Base-by-base conservation (phyloP, 1,140 invertebrate species). In the Pseudomyrmex concolor region DNA sequence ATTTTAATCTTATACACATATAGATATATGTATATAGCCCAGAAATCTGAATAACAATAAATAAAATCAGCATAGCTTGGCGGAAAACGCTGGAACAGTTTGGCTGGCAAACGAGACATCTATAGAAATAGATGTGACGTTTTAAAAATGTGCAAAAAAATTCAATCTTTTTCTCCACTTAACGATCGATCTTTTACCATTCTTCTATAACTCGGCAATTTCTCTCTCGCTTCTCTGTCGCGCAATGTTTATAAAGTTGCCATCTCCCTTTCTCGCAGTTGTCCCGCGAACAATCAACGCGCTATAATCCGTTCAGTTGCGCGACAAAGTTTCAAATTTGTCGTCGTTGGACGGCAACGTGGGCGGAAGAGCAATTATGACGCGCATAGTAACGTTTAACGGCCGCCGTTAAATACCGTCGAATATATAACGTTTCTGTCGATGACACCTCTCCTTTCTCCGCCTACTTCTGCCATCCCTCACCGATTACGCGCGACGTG, bases 251-350 rank as follows among this genome's bases (percentile, higher is more conserved):
- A 74, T 74, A 84, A 87, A 87, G 86, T 87, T 84, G 74, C 50
- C 66, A 84, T 71, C 74, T 84, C 70, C 64, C 68, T 66, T 71
- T 87, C 68, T 50, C 81, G 25, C 66, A 66, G 50, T 71, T 67
- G 68, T 62, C 50, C 85, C 50, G 72, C 66, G 66, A 82, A 80
- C 86, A 85, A 88, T 84, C 86, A 84, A 85, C 74, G 86, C 54
- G 86, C 55, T 85, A 87, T 87, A 87, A 87, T 87, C 86, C 86
- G 76, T 87, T 87, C 86, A 81, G 74, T 81, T 60, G 83, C 59
- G 51, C 86, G 70, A 84, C 82, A 25, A 87, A 88, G 86, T 88
- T 87, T 78, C 70, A 68, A 84, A 84, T 83, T 88, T 78, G 66
- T 57, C 71, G 60, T 34, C 5, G 15, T 25, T 54, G 66, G 43